A percentile compares a stretch with the other conserved stretches of the same genome.
phyloP scores from a whole-genome alignment of 2,113 vertebrate genomes.

The Tapirus terrestris region DNA sequence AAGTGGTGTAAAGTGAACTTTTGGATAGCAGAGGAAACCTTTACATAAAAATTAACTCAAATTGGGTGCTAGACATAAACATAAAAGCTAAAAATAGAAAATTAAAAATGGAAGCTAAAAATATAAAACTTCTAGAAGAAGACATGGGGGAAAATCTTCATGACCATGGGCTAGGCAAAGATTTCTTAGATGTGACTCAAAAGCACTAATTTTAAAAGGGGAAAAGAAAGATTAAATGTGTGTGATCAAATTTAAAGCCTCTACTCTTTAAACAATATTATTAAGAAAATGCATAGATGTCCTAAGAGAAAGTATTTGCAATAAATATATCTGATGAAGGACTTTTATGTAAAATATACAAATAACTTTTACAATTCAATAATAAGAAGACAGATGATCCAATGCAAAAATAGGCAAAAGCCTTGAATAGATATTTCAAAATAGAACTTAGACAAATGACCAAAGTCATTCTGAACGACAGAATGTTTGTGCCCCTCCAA shows the following conservation, averaged over 20 bases:
- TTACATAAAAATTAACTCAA: neutral
- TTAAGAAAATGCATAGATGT: neutral
- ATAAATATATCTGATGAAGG: neutral
- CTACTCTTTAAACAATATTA: neutral
- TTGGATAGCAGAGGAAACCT: neutral
- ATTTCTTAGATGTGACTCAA: neutral
- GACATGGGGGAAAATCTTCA: neutral
- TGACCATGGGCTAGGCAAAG: neutral
- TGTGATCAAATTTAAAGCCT: neutral
- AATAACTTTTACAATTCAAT: neutral
- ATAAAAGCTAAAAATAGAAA: neutral
- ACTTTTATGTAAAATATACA: constrained; percentile 2
- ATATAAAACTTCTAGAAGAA: neutral
- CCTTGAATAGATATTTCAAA: neutral
- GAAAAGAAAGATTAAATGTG: neutral
- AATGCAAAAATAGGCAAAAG: neutral
- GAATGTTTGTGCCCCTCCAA: neutral
- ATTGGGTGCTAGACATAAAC: neutral
- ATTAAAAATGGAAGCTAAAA: neutral
- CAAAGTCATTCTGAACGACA: neutral
- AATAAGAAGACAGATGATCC: neutral
- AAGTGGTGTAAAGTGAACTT: neutral
- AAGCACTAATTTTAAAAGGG: neutral
- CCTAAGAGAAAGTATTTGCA: neutral
- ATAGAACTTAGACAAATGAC: neutral